Conservation (phyloP, 2,888 invertebrate species). For the Siphlonurus alternatus region DNA sequence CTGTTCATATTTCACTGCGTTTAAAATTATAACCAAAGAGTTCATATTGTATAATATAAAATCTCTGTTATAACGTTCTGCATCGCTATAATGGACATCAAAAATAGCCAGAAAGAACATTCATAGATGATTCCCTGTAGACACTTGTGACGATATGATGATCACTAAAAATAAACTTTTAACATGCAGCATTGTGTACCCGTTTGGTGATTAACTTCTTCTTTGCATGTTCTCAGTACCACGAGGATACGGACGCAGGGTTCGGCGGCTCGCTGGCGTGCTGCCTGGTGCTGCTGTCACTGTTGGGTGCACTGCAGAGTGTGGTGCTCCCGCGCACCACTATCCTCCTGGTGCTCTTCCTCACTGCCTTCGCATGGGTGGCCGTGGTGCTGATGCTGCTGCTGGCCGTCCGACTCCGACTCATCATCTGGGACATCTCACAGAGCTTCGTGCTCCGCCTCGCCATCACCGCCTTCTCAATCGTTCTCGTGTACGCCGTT, state of each 20-base stretch:
- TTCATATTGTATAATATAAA: no score
- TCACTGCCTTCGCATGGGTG: constrained; percentile 82
- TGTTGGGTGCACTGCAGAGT: constrained; percentile 60
- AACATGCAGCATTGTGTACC: no score
- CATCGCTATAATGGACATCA: no score
- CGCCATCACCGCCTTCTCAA: constrained; percentile 74
- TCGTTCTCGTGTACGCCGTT: constrained; percentile 71
- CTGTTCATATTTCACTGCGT: no score
- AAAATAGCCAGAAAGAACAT: no score
- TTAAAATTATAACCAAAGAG: no score
- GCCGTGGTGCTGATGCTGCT: constrained; percentile 70
- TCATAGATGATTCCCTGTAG: no score
- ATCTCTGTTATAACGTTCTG: no score
- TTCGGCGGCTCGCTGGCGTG: constrained; percentile 71
- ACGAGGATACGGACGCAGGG: constrained; percentile 67
- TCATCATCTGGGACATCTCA: constrained; percentile 74
- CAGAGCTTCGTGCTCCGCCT: constrained; percentile 66
- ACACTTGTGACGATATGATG: no score
- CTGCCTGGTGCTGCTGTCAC: constrained; percentile 53
- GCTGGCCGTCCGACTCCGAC: constrained; percentile 63
- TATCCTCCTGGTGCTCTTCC: constrained; percentile 65
- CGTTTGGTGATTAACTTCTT: no score
- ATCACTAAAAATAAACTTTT: no score
- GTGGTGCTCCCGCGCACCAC: constrained; percentile 69
- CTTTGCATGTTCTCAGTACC: constrained; percentile 46